Percentiles rank a stretch among this genome's conserved stretches.
Evolutionary conservation across 35 echinoderm and acorn worm genomes (phyloP).

Genomic region (Patiria miniata): DNA sequence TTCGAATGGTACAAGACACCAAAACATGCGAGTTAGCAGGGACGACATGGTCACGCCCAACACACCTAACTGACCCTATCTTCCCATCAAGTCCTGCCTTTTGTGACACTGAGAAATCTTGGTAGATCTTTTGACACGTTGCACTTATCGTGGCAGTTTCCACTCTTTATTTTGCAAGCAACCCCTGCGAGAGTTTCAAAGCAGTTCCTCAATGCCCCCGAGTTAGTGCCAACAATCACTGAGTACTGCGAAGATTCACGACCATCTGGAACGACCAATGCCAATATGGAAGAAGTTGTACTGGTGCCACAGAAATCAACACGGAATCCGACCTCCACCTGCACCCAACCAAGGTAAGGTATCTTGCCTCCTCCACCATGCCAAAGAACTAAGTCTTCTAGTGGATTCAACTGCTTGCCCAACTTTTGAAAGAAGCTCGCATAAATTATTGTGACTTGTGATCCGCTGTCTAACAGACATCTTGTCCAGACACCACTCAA

Average conservation of each 20-base stretch:
- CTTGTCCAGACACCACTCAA: background rate
- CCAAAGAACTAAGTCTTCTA: conserved; percentile 56
- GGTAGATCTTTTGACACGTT: conserved; percentile 26
- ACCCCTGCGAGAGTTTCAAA: background rate
- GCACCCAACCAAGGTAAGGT: conserved; percentile 58
- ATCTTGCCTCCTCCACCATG: conserved; percentile 74
- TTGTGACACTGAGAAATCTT: background rate
- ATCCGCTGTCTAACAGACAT: conserved; percentile 71
- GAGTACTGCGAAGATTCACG: background rate
- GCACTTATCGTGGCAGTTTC: conserved; percentile 15
- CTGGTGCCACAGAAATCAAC: conserved; percentile 28
- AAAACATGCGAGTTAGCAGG: background rate
- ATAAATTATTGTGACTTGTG: conserved; percentile 64
- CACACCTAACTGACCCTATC: conserved; percentile 14
- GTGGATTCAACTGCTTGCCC: conserved; percentile 24
- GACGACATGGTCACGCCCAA: background rate
- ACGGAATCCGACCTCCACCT: conserved; percentile 27
- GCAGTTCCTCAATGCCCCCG: conserved; percentile 43
- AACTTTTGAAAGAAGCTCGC: conserved; percentile 45
- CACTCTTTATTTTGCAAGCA: background rate
- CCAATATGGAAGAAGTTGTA: conserved; percentile 24
- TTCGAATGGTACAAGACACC: background rate
- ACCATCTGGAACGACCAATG: conserved; percentile 56
- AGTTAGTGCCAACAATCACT: conserved; percentile 61
- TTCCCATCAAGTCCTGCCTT: background rate